phyloP scores from a whole-genome alignment of 2,797 vertebrate genomes.

The Urophycis tenuis region DNA sequence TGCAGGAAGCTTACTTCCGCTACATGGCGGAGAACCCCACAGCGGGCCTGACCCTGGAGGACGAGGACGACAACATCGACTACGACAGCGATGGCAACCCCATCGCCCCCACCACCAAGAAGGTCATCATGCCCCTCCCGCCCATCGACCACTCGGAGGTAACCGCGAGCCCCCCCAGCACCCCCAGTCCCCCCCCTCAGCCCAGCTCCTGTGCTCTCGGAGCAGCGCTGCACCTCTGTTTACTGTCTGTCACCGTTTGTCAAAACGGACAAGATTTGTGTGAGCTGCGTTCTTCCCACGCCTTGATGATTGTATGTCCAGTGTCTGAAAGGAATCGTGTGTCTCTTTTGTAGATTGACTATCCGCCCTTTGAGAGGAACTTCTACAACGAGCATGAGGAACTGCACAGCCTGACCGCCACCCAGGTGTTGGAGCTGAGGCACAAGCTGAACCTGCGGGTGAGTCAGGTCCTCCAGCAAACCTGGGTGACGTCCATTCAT shows the following conservation, averaged over 20 bases:
- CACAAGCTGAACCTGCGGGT: slow-evolving; percentile 94
- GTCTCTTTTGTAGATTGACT: slow-evolving; percentile 81
- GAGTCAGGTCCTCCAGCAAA: slow-evolving; percentile 41
- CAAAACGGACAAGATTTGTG: background rate
- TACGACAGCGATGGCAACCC: slow-evolving; percentile 98
- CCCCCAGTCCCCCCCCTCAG: no score
- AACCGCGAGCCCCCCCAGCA: slow-evolving; percentile 22
- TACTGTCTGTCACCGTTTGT: background rate
- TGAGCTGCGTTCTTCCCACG: background rate
- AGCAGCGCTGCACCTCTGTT: background rate
- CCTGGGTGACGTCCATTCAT: background rate
- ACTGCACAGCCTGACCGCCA: slow-evolving; percentile 79
- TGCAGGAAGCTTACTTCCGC: slow-evolving; percentile 98
- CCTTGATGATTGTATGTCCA: background rate
- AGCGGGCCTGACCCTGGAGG: slow-evolving; percentile 87
- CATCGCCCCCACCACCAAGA: slow-evolving; percentile 83
- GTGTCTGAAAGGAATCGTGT: no score
- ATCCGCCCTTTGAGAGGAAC: slow-evolving; percentile 96
- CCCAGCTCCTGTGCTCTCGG: background rate
- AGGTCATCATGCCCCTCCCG: slow-evolving; percentile 94
- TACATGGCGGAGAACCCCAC: slow-evolving; percentile 99
- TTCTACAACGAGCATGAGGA: slow-evolving; percentile 96
- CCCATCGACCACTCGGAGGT: slow-evolving; percentile 97
- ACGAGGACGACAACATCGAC: slow-evolving; percentile 93
- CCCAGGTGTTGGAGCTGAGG: slow-evolving; percentile 83